Evolutionary conservation across 2,797 vertebrate species (phyloP).

Genomic region (Pelobates cultripes): DNA sequence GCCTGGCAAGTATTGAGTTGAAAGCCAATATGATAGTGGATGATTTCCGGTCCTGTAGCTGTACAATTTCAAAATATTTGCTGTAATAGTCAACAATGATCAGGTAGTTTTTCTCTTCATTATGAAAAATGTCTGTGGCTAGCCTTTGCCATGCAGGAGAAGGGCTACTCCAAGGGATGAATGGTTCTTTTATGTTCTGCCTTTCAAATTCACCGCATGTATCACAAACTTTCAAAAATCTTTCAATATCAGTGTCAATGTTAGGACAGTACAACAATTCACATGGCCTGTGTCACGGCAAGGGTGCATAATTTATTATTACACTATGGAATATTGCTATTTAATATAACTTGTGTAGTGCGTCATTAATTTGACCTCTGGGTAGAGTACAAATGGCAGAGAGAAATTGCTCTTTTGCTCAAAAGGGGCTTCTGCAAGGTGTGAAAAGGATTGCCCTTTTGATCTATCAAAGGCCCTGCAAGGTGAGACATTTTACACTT

Average conservation of each 20-base stretch:
- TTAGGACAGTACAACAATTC: no score
- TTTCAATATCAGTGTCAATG: background rate
- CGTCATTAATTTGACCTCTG: no score
- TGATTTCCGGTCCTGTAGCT: background rate
- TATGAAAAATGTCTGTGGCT: background rate
- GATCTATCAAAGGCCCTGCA: no score
- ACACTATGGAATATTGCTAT: no score
- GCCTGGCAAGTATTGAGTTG: background rate
- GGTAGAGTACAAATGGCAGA: no score
- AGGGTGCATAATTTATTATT: no score
- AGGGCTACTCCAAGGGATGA: background rate
- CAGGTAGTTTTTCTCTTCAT: background rate
- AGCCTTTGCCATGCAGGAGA: background rate
- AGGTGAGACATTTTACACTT: no score
- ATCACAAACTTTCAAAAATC: background rate
- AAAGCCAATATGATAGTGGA: background rate
- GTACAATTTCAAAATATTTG: background rate
- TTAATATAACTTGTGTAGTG: no score
- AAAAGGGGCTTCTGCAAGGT: no score
- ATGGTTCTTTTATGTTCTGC: background rate
- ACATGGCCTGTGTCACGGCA: no score
- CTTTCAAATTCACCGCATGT: background rate
- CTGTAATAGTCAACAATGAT: background rate
- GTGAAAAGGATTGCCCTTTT: no score
- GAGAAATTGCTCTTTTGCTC: no score